A percentile compares a stretch with the other conserved stretches of the same genome.
Conservation (phyloP, 2,888 invertebrate genomes). For the Clusia tigrina region DNA sequence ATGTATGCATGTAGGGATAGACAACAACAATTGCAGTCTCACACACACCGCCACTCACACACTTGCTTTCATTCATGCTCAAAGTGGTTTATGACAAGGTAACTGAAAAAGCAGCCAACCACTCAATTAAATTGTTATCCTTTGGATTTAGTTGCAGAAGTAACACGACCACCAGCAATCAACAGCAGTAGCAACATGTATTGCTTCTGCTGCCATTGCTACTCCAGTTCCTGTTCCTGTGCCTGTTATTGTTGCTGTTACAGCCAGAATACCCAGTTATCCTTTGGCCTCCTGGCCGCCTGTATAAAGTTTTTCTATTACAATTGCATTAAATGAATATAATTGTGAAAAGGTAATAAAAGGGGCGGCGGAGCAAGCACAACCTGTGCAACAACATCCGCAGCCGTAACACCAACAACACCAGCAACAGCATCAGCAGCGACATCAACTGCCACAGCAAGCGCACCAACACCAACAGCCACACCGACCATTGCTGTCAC, state of each 20-base stretch:
- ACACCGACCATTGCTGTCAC: background rate
- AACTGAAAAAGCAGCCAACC: background rate
- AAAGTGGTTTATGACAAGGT: background rate
- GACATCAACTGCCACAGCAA: background rate
- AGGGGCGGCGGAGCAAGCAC: background rate
- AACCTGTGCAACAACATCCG: background rate
- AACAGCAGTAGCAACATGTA: background rate
- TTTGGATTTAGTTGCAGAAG: background rate
- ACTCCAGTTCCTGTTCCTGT: background rate
- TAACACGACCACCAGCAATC: background rate
- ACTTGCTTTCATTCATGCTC: background rate
- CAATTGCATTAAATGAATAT: constrained; percentile 3
- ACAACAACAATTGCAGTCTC: background rate
- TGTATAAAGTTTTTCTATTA: background rate
- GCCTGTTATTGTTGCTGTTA: background rate
- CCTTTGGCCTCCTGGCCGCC: too few species aligned
- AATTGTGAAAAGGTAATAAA: background rate
- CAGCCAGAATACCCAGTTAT: too few species aligned
- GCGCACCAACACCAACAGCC: background rate
- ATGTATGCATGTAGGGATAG: background rate
- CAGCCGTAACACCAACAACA: background rate
- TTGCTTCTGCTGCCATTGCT: background rate
- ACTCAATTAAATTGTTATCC: background rate
- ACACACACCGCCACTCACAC: background rate
- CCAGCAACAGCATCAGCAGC: background rate